phyloP scores from a whole-genome alignment of 2,797 vertebrate genomes.

The Leptodactylus fallax region DNA sequence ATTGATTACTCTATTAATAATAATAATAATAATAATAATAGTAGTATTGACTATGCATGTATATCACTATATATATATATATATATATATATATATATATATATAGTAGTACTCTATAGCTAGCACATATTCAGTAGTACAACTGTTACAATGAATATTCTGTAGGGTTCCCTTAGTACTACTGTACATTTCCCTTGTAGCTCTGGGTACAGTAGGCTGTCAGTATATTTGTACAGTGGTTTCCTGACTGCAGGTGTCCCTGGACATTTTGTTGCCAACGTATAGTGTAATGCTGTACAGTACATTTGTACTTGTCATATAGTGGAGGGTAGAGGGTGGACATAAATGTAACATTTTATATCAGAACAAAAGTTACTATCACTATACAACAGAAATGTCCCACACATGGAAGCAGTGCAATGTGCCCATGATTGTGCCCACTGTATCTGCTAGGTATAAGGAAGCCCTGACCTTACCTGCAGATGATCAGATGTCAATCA shows the following conservation, averaged over 20 bases:
- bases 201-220: neutral
- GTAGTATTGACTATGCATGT: too few species aligned
- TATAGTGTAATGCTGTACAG: neutral
- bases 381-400: too few species aligned
- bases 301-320: neutral
- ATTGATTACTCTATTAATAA: too few species aligned
- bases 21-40: too few species aligned
- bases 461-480: slow-evolving; percentile 2
- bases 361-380: neutral
- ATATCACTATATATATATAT: too few species aligned
- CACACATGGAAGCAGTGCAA: neutral
- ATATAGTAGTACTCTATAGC: too few species aligned
- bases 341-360: neutral
- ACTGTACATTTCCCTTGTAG: neutral
- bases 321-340: neutral
- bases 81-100: too few species aligned
- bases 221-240: neutral
- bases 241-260: neutral
- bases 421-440: neutral
- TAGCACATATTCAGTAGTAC: neutral
- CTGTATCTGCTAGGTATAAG: neutral
- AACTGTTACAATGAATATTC: neutral
- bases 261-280: neutral
- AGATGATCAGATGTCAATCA: neutral
- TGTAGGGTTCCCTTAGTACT: neutral